Evolutionary conservation across 2,888 invertebrate species (phyloP).

Genomic region (Mesodorylaimus sp.): DNA sequence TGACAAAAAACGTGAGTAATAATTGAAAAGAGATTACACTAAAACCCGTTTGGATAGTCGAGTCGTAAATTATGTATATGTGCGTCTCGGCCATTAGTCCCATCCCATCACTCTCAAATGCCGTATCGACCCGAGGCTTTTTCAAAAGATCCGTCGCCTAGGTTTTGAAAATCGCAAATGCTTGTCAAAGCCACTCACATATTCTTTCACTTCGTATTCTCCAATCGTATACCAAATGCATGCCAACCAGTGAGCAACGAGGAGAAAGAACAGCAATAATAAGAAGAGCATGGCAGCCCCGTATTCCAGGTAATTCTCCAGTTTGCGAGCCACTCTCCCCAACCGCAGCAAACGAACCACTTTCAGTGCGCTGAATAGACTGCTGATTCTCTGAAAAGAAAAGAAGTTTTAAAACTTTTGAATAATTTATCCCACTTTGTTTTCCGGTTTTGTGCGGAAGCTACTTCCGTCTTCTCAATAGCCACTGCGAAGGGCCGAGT

Average conservation of each 20-base stretch:
- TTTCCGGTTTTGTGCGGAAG: neutral
- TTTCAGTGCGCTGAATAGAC: conserved; percentile 93
- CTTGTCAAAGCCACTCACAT: neutral
- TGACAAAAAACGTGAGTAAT: too few relatives aligned
- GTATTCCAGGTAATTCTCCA: conserved; percentile 97
- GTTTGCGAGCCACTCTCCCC: conserved; percentile 90
- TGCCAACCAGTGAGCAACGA: conserved; percentile 98
- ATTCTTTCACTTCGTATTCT: conserved; percentile 25
- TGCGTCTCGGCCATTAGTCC: too few relatives aligned
- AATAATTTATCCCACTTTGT: neutral
- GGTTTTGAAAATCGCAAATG: too few relatives aligned
- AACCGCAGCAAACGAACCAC: conserved; percentile 86
- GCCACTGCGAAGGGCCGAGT: too few relatives aligned
- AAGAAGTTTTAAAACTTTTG: neutral
- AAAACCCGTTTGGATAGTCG: too few relatives aligned
- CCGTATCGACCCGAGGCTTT: too few relatives aligned
- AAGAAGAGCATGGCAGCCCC: conserved; percentile 97
- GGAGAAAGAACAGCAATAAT: conserved; percentile 93
- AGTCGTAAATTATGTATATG: too few relatives aligned
- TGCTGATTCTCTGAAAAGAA: conserved; percentile 68
- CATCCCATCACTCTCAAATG: too few relatives aligned
- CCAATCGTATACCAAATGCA: conserved; percentile 98
- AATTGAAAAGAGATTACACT: too few relatives aligned
- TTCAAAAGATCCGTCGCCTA: too few relatives aligned
- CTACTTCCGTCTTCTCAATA: too few relatives aligned